Evolutionary conservation across 1,140 invertebrate genomes (phyloP), one percentile per base, ranked within the genome.

Genomic region (Brachionus calyciflorus): DNA sequence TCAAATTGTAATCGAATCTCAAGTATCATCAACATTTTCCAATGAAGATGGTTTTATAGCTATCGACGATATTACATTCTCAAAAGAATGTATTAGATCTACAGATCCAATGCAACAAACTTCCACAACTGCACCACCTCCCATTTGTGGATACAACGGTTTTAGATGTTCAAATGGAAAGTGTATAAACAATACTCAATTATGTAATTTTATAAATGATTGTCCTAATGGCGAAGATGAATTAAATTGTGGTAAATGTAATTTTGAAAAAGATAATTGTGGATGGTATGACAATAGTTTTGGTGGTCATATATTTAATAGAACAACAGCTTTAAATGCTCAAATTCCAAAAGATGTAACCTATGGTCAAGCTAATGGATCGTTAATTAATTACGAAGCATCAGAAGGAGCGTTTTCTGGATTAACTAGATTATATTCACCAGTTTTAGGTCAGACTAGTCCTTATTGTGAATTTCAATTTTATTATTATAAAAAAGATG

Each of bases 401-500:
- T 57, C 60, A 3, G 48, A 63, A 48, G 78, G 78, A 21, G 30
- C 40, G 1, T 41, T 24, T 24, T 48, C 24, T 7, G 40, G 46
- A 14, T 14, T 41, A n/a, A 78, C 76, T 24, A 40, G 44, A 46
- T 60, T 79, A 14, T 60, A 40, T 12, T 69, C 55, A n/a, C 79
- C 79, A n/a, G 14, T 24, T 3, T 51, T 79, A 0, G 49, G 57
- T 10, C 63, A 70, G 10, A 48, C 79, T 7, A 28, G 48, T 14
- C 24, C 51, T 12, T 53, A 26, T 3, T 79, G 78, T 41, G 63
- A 78, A 19, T 48, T 79, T 14, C 19, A 60, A 44, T 90, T 91
- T 80, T 91, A 87, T 85, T 88, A 84, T 79, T 90, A 91, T 79
- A 91, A 91, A 90, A 90, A 87, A 79, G 90, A 90, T n/a, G n/a